Base-by-base conservation (phyloP, 1,140 invertebrate species). In the Scaptomyza montana region DNA sequence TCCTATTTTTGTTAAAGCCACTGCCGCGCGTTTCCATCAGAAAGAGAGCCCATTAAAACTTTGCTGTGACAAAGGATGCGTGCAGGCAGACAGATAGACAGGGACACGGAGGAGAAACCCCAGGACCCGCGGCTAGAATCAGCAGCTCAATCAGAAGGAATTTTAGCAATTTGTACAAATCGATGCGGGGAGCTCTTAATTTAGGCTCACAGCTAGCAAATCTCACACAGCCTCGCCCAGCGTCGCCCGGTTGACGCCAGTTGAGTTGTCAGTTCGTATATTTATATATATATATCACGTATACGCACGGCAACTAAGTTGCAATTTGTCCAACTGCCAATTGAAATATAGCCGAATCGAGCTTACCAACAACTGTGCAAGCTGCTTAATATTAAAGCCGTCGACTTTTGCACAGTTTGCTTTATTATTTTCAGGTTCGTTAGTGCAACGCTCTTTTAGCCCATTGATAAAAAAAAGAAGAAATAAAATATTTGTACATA, bases 11-110 rank as follows among this genome's bases (percentile, higher is more conserved):
- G 7, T 8, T 61, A 21, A 46, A 50, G 56, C 47, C 65, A 50
- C n/a, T 33, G 49, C 57, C 5, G 30, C 30, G 30, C 5, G 49
- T 16, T 16, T 16, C 16, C 16, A 16, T 16, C 16, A 16, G 16
- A 55, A 21, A 56, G 25, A 54, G 30, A 33, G 47, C 53, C 61
- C 60, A 75, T 71, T 75, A 61, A 75, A 75, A 71, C 54, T 75
- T 75, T 65, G 60, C 39, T 16, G 50, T 33, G 16, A 12, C 12
- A 30, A 43, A 41, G 39, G 41, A 25, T 45, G 21, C 21, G 6
- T 9, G 43, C 46, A n/a, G 7, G 33, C 33, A 9, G 7, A 36
- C 33, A 36, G 33, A 1, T 7, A 9, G 0, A 7, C 7, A 7
- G 33, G 28, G 36, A 1, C 30, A 33, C 0, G 30, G 30, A 5